Conservation (phyloP, 2,888 invertebrate genomes). For the Odontocerum albicorne region DNA sequence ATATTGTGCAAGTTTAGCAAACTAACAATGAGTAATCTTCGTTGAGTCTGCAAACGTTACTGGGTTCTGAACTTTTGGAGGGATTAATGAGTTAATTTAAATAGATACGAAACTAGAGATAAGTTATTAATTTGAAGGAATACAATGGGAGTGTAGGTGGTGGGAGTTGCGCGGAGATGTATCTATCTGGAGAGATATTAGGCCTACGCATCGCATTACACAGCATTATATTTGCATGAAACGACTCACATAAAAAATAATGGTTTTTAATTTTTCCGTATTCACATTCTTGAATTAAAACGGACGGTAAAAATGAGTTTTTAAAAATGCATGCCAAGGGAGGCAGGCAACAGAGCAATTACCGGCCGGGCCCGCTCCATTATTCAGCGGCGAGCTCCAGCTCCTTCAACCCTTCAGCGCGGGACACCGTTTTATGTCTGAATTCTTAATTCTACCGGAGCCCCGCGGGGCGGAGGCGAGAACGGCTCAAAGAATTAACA, state of each 20-base stretch:
- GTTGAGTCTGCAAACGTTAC: too few relatives aligned
- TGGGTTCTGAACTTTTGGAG: too few relatives aligned
- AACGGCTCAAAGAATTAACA: constrained; percentile 9
- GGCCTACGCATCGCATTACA: constrained; percentile 49
- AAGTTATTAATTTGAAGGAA: too few relatives aligned
- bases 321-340: constrained; percentile 56
- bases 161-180: constrained; percentile 6
- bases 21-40: too few relatives aligned
- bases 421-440: constrained; percentile 16
- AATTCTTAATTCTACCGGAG: constrained; percentile 26
- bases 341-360: constrained; percentile 59
- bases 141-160: too few relatives aligned
- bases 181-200: constrained; percentile 41
- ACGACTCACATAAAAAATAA: constrained; percentile 41
- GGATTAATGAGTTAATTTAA: too few relatives aligned
- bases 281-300: constrained; percentile 38
- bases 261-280: constrained; percentile 59
- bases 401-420: constrained; percentile 26
- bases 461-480: constrained; percentile 14
- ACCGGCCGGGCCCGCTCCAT: constrained; percentile 55
- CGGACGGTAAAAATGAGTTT: constrained; percentile 58
- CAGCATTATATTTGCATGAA: constrained; percentile 20
- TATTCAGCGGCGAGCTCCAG: constrained; percentile 50
- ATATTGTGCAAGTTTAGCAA: too few relatives aligned
- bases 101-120: too few relatives aligned